phyloP scores from a whole-genome alignment of 2,113 vertebrate species.

The Grallaria varia region DNA sequence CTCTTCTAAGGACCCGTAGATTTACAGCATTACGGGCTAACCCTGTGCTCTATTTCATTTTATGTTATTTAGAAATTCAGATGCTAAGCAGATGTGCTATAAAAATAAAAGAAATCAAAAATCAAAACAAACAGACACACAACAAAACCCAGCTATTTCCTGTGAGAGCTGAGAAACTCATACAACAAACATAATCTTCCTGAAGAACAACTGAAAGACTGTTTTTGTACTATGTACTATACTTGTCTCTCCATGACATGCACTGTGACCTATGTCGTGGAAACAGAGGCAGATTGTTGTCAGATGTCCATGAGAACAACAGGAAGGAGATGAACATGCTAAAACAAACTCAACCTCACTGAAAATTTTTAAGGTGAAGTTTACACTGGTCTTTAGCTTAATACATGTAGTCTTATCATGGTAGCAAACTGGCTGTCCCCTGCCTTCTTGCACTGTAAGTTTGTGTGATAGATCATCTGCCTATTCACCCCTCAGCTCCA shows the following conservation, averaged over 20 bases:
- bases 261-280: neutral
- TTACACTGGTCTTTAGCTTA: neutral
- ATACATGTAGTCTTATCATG: neutral
- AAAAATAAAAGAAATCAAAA: neutral
- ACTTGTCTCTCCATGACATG: neutral
- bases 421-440: neutral
- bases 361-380: neutral
- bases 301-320: constrained; percentile 5
- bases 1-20: neutral
- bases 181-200: constrained; percentile 2
- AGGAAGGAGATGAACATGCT: neutral
- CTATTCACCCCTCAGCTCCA: neutral
- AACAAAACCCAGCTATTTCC: neutral
- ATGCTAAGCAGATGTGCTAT: constrained; percentile 44
- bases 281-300: neutral
- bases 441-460: neutral
- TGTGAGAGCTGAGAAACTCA: constrained; percentile 34
- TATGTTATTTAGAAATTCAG: constrained; percentile 34
- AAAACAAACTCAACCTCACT: neutral
- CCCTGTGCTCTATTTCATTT: constrained; percentile 10
- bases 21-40: neutral
- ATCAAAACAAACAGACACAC: neutral
- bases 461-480: neutral
- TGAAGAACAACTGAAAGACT: neutral
- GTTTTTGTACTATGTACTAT: neutral